Percentiles rank a stretch among this genome's conserved stretches.
These are phyloP conservation scores for Epicampocera succincta DNA, from an alignment of 2,888 invertebrate genomes.

Conservation along the genomic window DNA sequence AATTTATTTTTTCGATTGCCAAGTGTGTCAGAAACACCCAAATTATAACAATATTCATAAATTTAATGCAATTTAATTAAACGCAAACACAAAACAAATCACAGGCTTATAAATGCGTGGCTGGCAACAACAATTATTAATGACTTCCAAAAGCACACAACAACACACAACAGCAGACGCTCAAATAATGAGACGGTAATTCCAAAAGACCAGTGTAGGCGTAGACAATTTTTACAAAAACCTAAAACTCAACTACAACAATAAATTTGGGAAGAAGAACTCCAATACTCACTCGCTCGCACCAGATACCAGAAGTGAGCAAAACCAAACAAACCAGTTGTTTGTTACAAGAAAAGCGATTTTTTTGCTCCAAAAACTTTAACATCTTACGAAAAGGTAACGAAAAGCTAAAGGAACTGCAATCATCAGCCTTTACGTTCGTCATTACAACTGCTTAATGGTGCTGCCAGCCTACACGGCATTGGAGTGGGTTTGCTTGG, in stretches of 20 bases:
- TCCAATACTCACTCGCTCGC: too few species aligned
- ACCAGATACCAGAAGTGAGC: neutral
- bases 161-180: neutral
- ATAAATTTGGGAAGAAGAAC: neutral
- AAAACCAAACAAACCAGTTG: slow-evolving; percentile 9
- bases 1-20: neutral
- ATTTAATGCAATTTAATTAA: slow-evolving; percentile 27
- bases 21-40: slow-evolving; percentile 14
- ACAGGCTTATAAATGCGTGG: slow-evolving; percentile 31
- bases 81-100: slow-evolving; percentile 2
- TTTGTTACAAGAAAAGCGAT: slow-evolving; percentile 1
- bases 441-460: neutral
- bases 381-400: neutral
- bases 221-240: slow-evolving; percentile 1
- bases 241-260: slow-evolving; percentile 4
- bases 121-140: slow-evolving; percentile 31
- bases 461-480: slow-evolving; percentile 19
- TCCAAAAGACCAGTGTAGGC: slow-evolving; percentile 4
- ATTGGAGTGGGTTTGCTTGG: slow-evolving; percentile 1
- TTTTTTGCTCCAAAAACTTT: neutral
- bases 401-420: slow-evolving; percentile 14
- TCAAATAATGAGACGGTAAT: neutral
- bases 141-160: slow-evolving; percentile 9
- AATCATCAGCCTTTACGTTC: slow-evolving; percentile 5
- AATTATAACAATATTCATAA: slow-evolving; percentile 21